Conservation (phyloP, 2,797 vertebrate species). For the Enteromius viviparus region DNA sequence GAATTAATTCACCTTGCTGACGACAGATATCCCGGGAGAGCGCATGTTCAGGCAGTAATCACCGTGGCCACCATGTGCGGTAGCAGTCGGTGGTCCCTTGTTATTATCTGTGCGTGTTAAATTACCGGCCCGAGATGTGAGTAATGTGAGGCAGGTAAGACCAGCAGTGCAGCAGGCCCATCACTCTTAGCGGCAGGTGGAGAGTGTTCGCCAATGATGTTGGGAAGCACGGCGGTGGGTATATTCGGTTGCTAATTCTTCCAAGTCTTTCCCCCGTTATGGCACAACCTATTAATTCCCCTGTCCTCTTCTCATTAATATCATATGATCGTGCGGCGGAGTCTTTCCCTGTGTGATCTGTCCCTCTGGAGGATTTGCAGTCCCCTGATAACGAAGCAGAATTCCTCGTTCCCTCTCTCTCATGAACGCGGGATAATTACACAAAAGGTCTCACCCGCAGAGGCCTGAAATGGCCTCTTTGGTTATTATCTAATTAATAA, state of each 20-base stretch:
- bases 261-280: slow-evolving; percentile 25
- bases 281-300: slow-evolving; percentile 39
- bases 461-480: slow-evolving; percentile 40
- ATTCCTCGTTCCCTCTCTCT: slow-evolving; percentile 3
- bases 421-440: slow-evolving; percentile 35
- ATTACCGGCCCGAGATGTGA: slow-evolving; percentile 52
- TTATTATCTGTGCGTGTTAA: slow-evolving; percentile 60
- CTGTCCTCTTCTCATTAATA: slow-evolving; percentile 59
- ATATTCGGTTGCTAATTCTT: slow-evolving; percentile 40
- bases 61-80: slow-evolving; percentile 70
- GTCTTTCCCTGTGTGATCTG: slow-evolving; percentile 33
- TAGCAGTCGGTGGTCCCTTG: slow-evolving; percentile 66
- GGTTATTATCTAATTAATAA: slow-evolving; percentile 56
- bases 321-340: slow-evolving; percentile 36
- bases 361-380: slow-evolving; percentile 41
- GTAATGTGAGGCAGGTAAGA: slow-evolving; percentile 50
- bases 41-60: slow-evolving; percentile 76
- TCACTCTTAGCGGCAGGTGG: slow-evolving; percentile 45
- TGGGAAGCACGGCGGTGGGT: slow-evolving; percentile 24
- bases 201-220: slow-evolving; percentile 25
- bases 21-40: slow-evolving; percentile 68
- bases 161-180: slow-evolving; percentile 21
- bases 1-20: slow-evolving; percentile 75
- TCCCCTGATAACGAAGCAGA: background rate
- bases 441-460: slow-evolving; percentile 44